These are phyloP conservation scores for Hybos culiciformis DNA, from an alignment of 2,888 invertebrate genomes.

Conservation along the genomic window DNA sequence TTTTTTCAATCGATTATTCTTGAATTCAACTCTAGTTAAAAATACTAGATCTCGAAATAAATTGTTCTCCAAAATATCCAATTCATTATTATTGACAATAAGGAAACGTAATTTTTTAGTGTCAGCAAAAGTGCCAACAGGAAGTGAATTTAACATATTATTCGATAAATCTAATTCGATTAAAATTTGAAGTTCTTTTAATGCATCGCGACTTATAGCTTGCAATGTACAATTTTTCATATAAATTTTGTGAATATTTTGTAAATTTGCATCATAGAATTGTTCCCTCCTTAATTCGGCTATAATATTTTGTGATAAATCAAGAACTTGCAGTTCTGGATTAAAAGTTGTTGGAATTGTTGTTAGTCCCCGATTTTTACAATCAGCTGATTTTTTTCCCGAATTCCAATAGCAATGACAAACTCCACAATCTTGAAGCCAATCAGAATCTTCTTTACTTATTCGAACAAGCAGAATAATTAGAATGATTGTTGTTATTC, in stretches of 20 bases:
- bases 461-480: too few relatives aligned
- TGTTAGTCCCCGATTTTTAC: conserved; percentile 49
- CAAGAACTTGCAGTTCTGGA: conserved; percentile 55
- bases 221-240: conserved; percentile 60
- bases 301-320: conserved; percentile 57
- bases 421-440: conserved; percentile 29
- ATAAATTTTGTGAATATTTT: conserved; percentile 68
- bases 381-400: conserved; percentile 73
- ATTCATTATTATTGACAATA: conserved; percentile 57
- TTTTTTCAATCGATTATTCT: conserved; percentile 55
- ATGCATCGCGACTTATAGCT: conserved; percentile 58
- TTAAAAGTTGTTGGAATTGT: conserved; percentile 60
- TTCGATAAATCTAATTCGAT: conserved; percentile 71
- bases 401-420: conserved; percentile 79
- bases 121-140: conserved; percentile 56
- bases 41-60: conserved; percentile 62
- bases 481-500: too few relatives aligned
- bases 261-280: conserved; percentile 53
- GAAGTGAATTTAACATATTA: conserved; percentile 52
- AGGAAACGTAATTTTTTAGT: conserved; percentile 58
- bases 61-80: conserved; percentile 56
- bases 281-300: conserved; percentile 50
- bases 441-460: conserved; percentile 23
- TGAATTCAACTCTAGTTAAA: conserved; percentile 62
- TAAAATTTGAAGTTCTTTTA: conserved; percentile 59